Evolutionary conservation across 2,113 vertebrate species (phyloP).

Genomic region (Charina bottae): DNA sequence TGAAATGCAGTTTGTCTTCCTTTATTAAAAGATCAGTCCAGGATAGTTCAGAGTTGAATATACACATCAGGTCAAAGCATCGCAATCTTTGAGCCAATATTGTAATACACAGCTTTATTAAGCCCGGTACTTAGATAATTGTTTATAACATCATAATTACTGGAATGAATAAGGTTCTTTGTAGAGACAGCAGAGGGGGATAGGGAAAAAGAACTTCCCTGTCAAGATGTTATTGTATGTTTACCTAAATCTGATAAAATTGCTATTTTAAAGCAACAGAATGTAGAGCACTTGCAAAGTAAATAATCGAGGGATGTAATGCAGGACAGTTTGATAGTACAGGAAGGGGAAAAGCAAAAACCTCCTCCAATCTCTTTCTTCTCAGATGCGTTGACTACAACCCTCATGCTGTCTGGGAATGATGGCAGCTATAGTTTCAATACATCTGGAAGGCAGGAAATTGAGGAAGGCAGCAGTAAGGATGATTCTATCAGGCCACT

Average conservation of each 20-base stretch:
- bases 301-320: background rate
- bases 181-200: background rate
- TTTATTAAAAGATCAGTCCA: background rate
- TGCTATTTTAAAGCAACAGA: background rate
- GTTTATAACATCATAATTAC: background rate
- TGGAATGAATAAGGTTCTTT: background rate
- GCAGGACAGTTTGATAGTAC: background rate
- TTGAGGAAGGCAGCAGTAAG: rapidly evolving
- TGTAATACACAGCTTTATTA: background rate
- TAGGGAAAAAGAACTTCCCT: background rate
- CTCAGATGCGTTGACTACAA: background rate
- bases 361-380: background rate
- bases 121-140: background rate
- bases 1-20: background rate
- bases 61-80: background rate
- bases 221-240: background rate
- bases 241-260: background rate
- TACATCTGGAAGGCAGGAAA: background rate
- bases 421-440: background rate
- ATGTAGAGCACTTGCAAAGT: background rate
- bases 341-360: background rate
- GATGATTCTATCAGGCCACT: rapidly evolving
- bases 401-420: background rate
- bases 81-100: background rate
- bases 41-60: background rate